Evolutionary conservation across 1,140 invertebrate species (phyloP).

Genomic region (Neelides sp.): DNA sequence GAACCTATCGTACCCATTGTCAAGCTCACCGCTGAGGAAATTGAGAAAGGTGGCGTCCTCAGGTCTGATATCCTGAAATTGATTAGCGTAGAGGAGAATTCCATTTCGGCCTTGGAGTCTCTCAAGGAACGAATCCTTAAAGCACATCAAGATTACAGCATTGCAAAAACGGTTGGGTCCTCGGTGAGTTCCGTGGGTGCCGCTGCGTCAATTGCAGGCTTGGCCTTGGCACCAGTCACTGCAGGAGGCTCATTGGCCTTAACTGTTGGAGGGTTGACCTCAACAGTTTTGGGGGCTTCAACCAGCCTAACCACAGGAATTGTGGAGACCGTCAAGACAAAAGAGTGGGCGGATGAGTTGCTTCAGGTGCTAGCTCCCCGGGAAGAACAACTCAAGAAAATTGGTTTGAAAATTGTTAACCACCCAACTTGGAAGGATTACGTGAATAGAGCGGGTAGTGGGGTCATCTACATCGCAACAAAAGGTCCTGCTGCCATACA

Average conservation of each 20-base stretch:
- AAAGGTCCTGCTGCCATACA: neutral
- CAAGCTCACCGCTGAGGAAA: too few relatives aligned
- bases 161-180: neutral
- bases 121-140: neutral
- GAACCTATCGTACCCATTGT: too few relatives aligned
- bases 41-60: too few relatives aligned
- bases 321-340: neutral
- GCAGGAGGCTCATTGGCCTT: neutral
- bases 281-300: neutral
- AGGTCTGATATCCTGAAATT: neutral
- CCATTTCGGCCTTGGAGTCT: neutral
- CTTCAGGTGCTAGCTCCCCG: neutral
- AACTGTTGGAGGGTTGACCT: neutral
- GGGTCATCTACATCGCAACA: neutral
- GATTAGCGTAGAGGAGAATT: neutral
- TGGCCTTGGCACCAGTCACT: neutral
- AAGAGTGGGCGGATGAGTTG: neutral
- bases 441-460: neutral
- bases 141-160: constrained; percentile 4
- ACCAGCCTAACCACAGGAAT: neutral
- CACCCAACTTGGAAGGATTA: too few relatives aligned
- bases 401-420: neutral
- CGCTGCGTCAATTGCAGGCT: neutral
- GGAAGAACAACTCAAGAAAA: neutral
- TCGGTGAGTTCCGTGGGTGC: neutral